Evolutionary conservation across 1,140 invertebrate species (phyloP).

Genomic region (Coboldia fuscipes): DNA sequence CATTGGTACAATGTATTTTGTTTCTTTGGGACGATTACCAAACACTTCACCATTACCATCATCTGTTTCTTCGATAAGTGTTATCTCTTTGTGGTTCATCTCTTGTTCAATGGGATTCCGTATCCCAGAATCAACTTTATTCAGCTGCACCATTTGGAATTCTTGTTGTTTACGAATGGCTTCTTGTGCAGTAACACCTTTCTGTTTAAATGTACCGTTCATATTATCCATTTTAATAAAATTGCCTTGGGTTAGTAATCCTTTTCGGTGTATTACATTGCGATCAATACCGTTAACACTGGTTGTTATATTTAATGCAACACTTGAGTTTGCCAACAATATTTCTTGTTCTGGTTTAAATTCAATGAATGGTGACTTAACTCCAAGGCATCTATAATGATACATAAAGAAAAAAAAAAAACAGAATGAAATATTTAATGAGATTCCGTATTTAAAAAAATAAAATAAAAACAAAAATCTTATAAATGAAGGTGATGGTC

Average conservation of each 20-base stretch:
- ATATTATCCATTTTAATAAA: too few relatives aligned
- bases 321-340: constrained; percentile 16
- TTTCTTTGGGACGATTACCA: constrained; percentile 9
- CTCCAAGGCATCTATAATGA: constrained; percentile 16
- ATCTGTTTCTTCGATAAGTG: constrained; percentile 15
- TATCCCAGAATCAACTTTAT: constrained; percentile 6
- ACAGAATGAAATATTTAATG: neutral
- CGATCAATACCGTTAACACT: constrained; percentile 13
- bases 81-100: constrained; percentile 19
- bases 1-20: constrained; percentile 20
- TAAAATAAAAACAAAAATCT: too few relatives aligned
- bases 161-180: neutral
- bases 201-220: constrained; percentile 4
- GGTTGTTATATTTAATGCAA: constrained; percentile 17
- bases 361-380: constrained; percentile 19
- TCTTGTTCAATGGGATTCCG: constrained; percentile 12
- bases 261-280: constrained; percentile 15
- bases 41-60: constrained; percentile 16
- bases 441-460: too few relatives aligned
- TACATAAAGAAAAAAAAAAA: constrained; percentile 4
- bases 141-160: neutral
- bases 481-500: too few relatives aligned
- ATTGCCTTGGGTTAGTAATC: constrained; percentile 15
- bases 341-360: constrained; percentile 13
- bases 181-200: constrained; percentile 1